A percentile compares a stretch with the other conserved stretches of the same genome.
phyloP scores from a whole-genome alignment of 2,113 vertebrate genomes.

The Podocnemis expansa region DNA sequence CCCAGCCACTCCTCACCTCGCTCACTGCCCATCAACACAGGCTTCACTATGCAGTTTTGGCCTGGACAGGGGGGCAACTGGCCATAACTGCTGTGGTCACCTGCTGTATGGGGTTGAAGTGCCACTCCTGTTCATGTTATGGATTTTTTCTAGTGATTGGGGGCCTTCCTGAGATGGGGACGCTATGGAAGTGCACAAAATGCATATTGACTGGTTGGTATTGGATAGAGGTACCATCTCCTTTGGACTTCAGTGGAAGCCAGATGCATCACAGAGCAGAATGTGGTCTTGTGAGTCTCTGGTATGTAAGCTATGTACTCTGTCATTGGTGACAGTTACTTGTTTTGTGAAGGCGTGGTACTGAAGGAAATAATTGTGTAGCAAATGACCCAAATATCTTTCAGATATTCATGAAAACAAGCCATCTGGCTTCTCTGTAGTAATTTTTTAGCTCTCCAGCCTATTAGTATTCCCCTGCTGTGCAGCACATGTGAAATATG shows the following conservation, averaged over 20 bases:
- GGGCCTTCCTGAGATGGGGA: fast-evolving
- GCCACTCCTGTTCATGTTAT: not conserved
- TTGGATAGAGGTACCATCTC: not conserved
- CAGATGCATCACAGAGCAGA: not conserved
- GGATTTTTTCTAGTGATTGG: not conserved
- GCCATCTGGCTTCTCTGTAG: conserved; percentile 53
- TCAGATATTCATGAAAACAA: conserved; percentile 46
- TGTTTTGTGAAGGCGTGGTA: conserved; percentile 18
- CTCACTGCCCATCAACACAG: not conserved
- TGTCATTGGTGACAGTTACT: conserved; percentile 5
- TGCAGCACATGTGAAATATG: conserved; percentile 55
- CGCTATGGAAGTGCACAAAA: not conserved
- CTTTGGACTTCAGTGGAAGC: not conserved
- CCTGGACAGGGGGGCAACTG: not conserved
- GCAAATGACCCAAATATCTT: conserved; percentile 43
- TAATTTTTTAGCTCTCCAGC: conserved; percentile 46
- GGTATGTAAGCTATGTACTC: not conserved
- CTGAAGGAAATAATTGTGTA: conserved; percentile 27
- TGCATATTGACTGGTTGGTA: not conserved
- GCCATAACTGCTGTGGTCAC: not conserved
- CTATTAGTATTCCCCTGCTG: conserved; percentile 53
- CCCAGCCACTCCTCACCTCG: not conserved
- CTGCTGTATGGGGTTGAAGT: not conserved
- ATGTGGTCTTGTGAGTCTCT: fast-evolving
- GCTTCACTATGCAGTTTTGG: not conserved